Conservation (phyloP, 2,113 vertebrate species). For the Pachycephala philippinensis region DNA sequence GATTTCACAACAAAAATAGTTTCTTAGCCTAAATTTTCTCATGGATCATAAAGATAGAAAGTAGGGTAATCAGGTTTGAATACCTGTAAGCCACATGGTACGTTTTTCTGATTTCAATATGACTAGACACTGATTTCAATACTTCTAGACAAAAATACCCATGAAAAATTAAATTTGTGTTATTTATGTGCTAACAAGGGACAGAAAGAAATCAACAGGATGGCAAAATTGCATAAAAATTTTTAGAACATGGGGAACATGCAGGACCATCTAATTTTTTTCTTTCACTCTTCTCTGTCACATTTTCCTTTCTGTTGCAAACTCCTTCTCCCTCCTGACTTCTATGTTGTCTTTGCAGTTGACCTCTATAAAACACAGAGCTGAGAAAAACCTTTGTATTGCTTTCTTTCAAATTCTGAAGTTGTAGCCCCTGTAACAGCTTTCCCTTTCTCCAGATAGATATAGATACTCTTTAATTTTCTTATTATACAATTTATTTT, state of each 20-base stretch:
- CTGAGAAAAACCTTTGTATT: not conserved
- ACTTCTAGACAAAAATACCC: not conserved
- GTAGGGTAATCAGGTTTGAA: not conserved
- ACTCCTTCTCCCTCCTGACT: not conserved
- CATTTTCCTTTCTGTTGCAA: not conserved
- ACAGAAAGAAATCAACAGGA: not conserved
- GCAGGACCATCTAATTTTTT: not conserved
- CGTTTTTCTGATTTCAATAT: not conserved
- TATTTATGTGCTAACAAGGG: not conserved
- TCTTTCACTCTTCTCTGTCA: not conserved
- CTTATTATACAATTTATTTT: not conserved
- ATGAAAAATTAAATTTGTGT: not conserved
- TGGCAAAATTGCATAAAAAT: not conserved
- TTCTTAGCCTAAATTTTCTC: not conserved
- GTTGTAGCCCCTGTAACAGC: not conserved
- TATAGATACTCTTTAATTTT: not conserved
- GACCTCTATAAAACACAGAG: not conserved
- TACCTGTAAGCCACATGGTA: not conserved
- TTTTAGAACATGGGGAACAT: not conserved
- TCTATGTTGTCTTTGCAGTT: not conserved
- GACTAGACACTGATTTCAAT: no score
- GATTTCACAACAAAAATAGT: not conserved
- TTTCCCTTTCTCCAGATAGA: not conserved
- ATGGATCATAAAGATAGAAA: not conserved
- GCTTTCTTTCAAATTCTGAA: not conserved